Percentiles rank a stretch among this genome's conserved stretches.
Conservation (phyloP, 2,113 vertebrate species). For the Apaloderma vittatum region DNA sequence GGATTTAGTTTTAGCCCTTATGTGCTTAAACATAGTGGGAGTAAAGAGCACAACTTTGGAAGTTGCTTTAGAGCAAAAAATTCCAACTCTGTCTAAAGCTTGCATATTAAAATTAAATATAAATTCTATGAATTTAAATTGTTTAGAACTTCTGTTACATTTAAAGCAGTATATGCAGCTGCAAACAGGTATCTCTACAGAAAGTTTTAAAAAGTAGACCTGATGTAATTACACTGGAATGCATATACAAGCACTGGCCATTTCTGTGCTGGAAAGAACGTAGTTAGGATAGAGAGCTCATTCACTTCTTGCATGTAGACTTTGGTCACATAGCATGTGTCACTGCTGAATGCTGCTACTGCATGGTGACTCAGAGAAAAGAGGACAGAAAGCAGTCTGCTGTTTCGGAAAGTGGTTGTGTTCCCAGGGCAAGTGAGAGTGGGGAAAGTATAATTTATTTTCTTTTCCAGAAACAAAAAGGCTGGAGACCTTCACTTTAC, state of each 20-base stretch:
- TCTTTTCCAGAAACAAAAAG: neutral
- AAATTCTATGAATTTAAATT: neutral
- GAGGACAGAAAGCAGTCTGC: neutral
- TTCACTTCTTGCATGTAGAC: neutral
- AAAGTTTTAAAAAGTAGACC: neutral
- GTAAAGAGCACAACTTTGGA: neutral
- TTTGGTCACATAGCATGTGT: neutral
- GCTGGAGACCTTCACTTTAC: neutral
- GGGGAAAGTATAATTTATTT: neutral
- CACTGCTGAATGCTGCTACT: neutral
- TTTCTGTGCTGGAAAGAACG: neutral
- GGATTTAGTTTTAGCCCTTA: neutral
- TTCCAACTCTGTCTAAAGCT: neutral
- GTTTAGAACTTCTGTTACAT: neutral
- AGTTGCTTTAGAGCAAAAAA: neutral
- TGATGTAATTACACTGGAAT: neutral
- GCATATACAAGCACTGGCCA: neutral
- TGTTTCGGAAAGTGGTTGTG: neutral
- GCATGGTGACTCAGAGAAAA: neutral
- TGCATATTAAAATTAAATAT: neutral
- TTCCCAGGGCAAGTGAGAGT: neutral
- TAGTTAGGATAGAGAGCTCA: neutral
- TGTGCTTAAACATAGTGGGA: neutral
- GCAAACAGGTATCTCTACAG: neutral
- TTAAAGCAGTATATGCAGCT: neutral